These are phyloP conservation scores for Puffinus mauretanicus DNA, from an alignment of 2,113 vertebrate species.

Conservation along the genomic window DNA sequence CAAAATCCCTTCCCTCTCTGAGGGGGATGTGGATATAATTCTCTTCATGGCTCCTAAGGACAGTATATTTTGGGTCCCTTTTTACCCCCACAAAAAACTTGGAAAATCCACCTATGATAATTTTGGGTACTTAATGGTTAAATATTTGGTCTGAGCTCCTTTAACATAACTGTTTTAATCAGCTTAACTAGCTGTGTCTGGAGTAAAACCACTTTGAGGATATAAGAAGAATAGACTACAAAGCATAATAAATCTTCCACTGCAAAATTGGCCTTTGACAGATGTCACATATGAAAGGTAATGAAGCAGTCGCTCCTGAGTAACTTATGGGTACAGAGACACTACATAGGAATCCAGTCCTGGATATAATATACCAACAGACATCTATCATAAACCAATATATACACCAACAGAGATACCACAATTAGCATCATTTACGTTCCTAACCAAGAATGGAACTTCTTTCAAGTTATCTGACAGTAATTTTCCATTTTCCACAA, in stretches of 20 bases:
- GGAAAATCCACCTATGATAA: not conserved
- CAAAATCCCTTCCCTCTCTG: not conserved
- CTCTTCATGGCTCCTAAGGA: not conserved
- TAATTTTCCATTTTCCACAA: not conserved
- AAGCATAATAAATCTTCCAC: not conserved
- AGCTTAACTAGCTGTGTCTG: not conserved
- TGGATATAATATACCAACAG: not conserved
- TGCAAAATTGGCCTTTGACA: not conserved
- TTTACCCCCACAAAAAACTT: not conserved
- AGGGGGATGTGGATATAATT: not conserved
- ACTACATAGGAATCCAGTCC: not conserved
- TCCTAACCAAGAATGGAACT: not conserved
- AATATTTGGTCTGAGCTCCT: not conserved
- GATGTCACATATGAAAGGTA: not conserved
- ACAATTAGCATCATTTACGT: accelerated
- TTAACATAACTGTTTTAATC: not conserved
- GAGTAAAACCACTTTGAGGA: not conserved
- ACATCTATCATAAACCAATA: not conserved
- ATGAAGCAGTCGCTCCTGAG: not conserved
- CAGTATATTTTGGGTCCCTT: not conserved
- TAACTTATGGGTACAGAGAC: not conserved
- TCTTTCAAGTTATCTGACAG: not conserved
- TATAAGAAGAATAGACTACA: not conserved
- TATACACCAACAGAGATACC: not conserved
- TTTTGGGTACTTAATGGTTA: not conserved